Evolutionary conservation across 2,113 vertebrate genomes (phyloP), one percentile per base, ranked within the genome.

Genomic region (Buteo buteo): DNA sequence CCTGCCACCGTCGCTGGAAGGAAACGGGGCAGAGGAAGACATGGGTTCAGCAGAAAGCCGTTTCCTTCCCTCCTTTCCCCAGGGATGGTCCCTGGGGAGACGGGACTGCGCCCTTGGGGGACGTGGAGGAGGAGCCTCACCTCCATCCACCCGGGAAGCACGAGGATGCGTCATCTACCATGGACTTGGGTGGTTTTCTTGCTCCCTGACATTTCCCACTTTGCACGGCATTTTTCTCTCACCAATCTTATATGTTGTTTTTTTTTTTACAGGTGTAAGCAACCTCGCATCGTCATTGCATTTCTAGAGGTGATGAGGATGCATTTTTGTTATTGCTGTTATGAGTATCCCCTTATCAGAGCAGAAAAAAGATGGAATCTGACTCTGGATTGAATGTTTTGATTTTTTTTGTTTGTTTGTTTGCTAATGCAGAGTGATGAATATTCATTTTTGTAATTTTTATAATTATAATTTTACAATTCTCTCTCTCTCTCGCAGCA

Each of bases 401-500:
- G 14, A 6, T 10, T 54, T 32, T 32, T 47, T 34, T 52, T 52
- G 15, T 52, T 52, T 50, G 20, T 34, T 13, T 21, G 32, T 82
- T 40, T 16, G 44, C 59, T 29, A 6, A 17, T 0, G 6, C 4
- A 40, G 29, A 12, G 19, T 19, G 3, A 22, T 10, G 21, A 69
- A 10, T 64, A 4, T 22, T 84, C 1, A 0, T 16, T 7, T 36
- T 6, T 22, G 32, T 25, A 10, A 1, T 20, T 86, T 72, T 52
- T 6, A 0, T 32, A 12, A 0, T 7, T 40, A 6, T 26, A 11
- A 70, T 12, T 6, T 14, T 34, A 3, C 38, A 1, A 44, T 65
- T 88, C 22, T 95, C 7, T 52, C 8, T 52, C 8, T 52, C 87
- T 98, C 88, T 54, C 6, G 38, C 98, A 97, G 98, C 94, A 98